phyloP scores from a whole-genome alignment of 2,888 invertebrate genomes.

The Chironomus tentans region DNA sequence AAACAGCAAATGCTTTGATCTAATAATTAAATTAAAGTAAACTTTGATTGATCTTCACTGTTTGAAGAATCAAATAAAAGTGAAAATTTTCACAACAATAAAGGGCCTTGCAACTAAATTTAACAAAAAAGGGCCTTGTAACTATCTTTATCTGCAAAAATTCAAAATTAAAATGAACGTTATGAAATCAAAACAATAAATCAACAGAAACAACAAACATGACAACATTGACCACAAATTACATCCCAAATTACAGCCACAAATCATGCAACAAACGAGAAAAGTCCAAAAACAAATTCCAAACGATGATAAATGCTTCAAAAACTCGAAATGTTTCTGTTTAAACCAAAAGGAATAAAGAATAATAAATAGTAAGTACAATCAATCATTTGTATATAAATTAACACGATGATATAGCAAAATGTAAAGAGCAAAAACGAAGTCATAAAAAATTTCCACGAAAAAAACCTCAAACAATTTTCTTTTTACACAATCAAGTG shows the following conservation, averaged over 20 bases:
- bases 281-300: not conserved
- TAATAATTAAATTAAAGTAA: too few relatives aligned
- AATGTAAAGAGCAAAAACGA: not conserved
- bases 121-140: too few relatives aligned
- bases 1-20: too few relatives aligned
- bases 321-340: not conserved
- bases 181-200: not conserved
- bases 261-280: not conserved
- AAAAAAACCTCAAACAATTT: not conserved
- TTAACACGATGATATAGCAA: not conserved
- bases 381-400: conserved; percentile 5
- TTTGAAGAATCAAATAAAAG: too few relatives aligned
- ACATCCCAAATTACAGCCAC: not conserved
- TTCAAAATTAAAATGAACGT: not conserved
- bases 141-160: not conserved
- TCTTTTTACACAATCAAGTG: not conserved
- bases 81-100: too few relatives aligned
- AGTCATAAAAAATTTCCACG: conserved; percentile 20
- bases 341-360: not conserved
- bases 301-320: not conserved
- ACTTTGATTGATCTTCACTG: too few relatives aligned
- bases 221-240: not conserved
- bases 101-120: too few relatives aligned
- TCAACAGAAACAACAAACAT: not conserved
- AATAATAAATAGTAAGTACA: conserved; percentile 7